Conservation (phyloP, 1,140 invertebrate species). For the Metaphire vulgaris region DNA sequence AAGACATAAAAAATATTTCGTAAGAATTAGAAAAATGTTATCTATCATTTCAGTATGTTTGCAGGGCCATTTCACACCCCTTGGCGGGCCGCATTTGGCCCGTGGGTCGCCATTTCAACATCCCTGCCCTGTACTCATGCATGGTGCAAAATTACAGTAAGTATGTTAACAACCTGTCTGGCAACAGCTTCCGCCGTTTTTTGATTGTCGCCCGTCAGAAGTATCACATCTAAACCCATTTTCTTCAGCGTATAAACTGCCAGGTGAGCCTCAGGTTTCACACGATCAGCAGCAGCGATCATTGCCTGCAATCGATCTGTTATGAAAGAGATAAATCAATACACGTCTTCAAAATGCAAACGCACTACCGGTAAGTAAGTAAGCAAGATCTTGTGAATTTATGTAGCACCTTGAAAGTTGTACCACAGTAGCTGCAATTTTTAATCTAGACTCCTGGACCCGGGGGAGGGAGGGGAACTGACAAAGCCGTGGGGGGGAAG, state of each 20-base stretch:
- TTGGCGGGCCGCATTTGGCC: too few species aligned
- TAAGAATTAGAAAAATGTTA: too few species aligned
- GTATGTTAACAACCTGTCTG: slow-evolving; percentile 62
- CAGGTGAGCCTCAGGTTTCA: slow-evolving; percentile 91
- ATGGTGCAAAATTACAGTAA: too few species aligned
- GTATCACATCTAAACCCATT: slow-evolving; percentile 85
- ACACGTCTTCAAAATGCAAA: neutral
- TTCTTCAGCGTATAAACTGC: slow-evolving; percentile 85
- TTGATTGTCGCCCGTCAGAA: slow-evolving; percentile 94
- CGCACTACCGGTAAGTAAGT: neutral
- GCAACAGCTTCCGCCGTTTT: slow-evolving; percentile 93
- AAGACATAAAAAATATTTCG: too few species aligned
- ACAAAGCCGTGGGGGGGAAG: too few species aligned
- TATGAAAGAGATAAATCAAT: slow-evolving; percentile 32
- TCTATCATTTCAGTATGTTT: too few species aligned
- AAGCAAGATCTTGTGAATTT: neutral
- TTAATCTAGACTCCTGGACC: neutral
- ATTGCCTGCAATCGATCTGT: slow-evolving; percentile 68
- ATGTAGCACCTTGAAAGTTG: neutral
- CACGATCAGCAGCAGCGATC: slow-evolving; percentile 81
- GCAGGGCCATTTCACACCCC: too few species aligned
- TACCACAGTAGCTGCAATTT: neutral
- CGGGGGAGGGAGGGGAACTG: neutral
- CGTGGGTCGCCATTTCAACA: too few species aligned
- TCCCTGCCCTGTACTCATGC: too few species aligned